Conservation (phyloP, 2,797 vertebrate genomes). For the Mus minutoides region DNA sequence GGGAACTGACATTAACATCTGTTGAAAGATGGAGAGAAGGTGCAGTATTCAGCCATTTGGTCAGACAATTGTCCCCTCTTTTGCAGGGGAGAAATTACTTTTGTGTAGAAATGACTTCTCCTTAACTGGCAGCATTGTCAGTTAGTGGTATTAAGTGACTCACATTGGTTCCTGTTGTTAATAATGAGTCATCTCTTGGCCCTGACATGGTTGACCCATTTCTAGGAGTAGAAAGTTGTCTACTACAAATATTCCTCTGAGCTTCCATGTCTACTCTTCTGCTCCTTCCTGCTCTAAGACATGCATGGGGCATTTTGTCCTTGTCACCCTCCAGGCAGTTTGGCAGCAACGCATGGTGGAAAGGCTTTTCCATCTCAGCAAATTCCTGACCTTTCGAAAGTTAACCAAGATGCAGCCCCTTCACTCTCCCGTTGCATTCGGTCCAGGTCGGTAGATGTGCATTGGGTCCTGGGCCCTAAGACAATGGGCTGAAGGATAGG, state of each 20-base stretch:
- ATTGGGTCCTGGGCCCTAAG: background rate
- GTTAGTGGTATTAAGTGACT: conserved; percentile 13
- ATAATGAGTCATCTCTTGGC: conserved; percentile 6
- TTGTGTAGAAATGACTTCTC: background rate
- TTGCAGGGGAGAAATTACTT: background rate
- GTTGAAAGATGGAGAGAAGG: conserved; percentile 58
- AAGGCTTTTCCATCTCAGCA: background rate
- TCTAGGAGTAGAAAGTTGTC: conserved; percentile 35
- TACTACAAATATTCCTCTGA: background rate
- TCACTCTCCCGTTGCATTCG: background rate
- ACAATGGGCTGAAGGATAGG: background rate
- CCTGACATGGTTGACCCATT: conserved; percentile 18
- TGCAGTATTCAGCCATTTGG: background rate
- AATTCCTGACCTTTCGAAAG: background rate
- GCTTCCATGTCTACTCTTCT: background rate
- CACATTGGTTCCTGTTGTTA: conserved; percentile 22
- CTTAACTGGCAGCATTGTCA: background rate
- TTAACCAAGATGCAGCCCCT: background rate
- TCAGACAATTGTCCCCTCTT: background rate
- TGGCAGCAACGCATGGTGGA: background rate
- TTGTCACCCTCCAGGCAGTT: background rate
- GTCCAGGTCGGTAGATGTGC: background rate
- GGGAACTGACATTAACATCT: conserved; percentile 72
- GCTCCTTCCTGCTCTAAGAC: background rate
- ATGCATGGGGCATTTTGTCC: background rate